Evolutionary conservation across 2,888 invertebrate species (phyloP).

Genomic region (Campoplex nolae): DNA sequence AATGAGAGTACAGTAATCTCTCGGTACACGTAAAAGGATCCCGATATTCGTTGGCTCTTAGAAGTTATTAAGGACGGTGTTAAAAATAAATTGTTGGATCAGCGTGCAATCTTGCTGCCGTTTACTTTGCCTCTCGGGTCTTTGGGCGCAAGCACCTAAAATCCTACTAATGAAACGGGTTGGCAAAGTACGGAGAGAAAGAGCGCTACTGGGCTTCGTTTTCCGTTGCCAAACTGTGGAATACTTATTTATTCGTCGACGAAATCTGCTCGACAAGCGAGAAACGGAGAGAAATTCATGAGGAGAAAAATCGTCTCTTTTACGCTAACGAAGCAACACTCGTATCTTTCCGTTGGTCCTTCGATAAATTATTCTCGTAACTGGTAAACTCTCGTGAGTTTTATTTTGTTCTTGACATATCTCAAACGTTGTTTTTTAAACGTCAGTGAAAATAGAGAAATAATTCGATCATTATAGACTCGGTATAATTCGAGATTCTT

Average conservation of each 20-base stretch:
- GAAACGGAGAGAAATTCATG: slow-evolving; percentile 28
- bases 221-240: slow-evolving; percentile 26
- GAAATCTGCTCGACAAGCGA: slow-evolving; percentile 15
- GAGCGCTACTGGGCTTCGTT: slow-evolving; percentile 27
- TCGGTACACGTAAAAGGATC: neutral
- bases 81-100: slow-evolving; percentile 48
- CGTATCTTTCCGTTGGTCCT: slow-evolving; percentile 28
- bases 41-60: slow-evolving; percentile 21
- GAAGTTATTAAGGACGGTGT: slow-evolving; percentile 44
- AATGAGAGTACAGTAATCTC: slow-evolving; percentile 3
- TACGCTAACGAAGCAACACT: slow-evolving; percentile 64
- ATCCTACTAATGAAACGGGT: slow-evolving; percentile 55
- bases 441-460: neutral
- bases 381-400: neutral
- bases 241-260: slow-evolving; percentile 61
- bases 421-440: neutral
- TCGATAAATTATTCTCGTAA: neutral
- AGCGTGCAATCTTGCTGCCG: slow-evolving; percentile 25
- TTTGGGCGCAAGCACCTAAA: slow-evolving; percentile 27
- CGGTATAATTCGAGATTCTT: neutral
- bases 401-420: neutral
- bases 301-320: slow-evolving; percentile 61
- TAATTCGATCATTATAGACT: neutral
- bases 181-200: slow-evolving; percentile 34
- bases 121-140: slow-evolving; percentile 31